Evolutionary conservation across 1,140 invertebrate species (phyloP).

Genomic region (Heliothis virescens): DNA sequence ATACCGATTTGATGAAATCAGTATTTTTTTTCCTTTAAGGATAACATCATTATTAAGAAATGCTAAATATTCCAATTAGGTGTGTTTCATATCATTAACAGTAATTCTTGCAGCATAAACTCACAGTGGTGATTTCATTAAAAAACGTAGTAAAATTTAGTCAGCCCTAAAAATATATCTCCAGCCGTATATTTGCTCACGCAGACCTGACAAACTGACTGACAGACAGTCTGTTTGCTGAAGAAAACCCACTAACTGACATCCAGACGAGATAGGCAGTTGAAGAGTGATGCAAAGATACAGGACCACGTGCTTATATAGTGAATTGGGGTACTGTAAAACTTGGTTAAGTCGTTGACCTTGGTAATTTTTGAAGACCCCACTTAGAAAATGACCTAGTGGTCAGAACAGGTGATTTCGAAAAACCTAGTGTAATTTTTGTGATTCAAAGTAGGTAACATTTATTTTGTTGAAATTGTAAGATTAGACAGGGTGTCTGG

Average conservation of each 20-base stretch:
- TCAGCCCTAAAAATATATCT: slow-evolving; percentile 1
- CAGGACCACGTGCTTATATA: neutral
- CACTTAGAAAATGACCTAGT: neutral
- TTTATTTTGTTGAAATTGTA: no score
- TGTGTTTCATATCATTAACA: no score
- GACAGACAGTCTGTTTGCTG: slow-evolving; percentile 25
- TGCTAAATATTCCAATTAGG: no score
- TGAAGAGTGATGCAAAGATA: neutral
- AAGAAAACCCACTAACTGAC: neutral
- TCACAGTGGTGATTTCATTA: no score
- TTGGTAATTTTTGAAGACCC: neutral
- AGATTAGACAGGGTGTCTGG: no score
- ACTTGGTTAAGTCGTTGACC: neutral
- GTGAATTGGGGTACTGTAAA: neutral
- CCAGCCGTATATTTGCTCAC: neutral
- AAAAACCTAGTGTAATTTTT: no score
- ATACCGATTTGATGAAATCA: no score
- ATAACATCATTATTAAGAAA: no score
- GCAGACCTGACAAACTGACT: slow-evolving; percentile 13
- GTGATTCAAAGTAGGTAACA: no score
- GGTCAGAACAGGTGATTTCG: neutral
- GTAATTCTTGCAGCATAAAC: no score
- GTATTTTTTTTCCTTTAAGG: no score
- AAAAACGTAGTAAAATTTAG: neutral
- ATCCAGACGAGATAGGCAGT: slow-evolving; percentile 11